Evolutionary conservation across 2,888 invertebrate species (phyloP).

Genomic region (Dascillus cervinus): DNA sequence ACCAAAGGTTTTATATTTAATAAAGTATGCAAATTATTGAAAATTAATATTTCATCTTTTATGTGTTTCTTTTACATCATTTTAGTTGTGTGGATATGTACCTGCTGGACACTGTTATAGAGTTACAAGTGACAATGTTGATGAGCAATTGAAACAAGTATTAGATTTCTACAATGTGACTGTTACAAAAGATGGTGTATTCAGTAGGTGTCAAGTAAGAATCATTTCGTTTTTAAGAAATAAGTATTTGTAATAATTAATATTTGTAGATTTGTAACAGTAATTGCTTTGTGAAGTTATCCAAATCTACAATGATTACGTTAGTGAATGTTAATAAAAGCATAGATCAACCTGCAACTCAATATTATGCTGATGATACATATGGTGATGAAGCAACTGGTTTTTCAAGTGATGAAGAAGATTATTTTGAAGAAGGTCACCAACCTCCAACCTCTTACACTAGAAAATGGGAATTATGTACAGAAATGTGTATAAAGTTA

Average conservation of each 20-base stretch:
- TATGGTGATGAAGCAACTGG: constrained; percentile 36
- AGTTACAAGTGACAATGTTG: constrained; percentile 47
- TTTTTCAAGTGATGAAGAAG: constrained; percentile 37
- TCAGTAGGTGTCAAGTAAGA: constrained; percentile 52
- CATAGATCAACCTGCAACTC: constrained; percentile 8
- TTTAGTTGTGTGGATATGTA: constrained; percentile 44
- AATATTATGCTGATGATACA: constrained; percentile 20
- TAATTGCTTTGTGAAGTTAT: constrained; percentile 42
- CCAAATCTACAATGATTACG: constrained; percentile 38
- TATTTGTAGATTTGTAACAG: constrained; percentile 44
- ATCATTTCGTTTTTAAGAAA: neutral
- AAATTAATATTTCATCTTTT: neutral
- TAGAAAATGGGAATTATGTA: constrained; percentile 37
- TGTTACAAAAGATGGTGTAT: constrained; percentile 57
- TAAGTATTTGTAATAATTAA: constrained; percentile 1
- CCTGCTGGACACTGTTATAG: constrained; percentile 52
- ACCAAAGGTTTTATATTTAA: constrained; percentile 46
- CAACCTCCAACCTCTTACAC: constrained; percentile 16
- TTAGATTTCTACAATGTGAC: constrained; percentile 57
- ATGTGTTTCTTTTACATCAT: constrained; percentile 2
- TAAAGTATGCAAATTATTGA: constrained; percentile 38
- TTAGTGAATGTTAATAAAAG: constrained; percentile 25
- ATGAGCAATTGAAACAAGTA: constrained; percentile 60
- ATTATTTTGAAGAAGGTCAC: constrained; percentile 26
- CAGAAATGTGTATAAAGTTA: constrained; percentile 14